A percentile compares a stretch with the other conserved stretches of the same genome.
Evolutionary conservation across 2,113 vertebrate genomes (phyloP).

Genomic region (Thalassoma bifasciatum): DNA sequence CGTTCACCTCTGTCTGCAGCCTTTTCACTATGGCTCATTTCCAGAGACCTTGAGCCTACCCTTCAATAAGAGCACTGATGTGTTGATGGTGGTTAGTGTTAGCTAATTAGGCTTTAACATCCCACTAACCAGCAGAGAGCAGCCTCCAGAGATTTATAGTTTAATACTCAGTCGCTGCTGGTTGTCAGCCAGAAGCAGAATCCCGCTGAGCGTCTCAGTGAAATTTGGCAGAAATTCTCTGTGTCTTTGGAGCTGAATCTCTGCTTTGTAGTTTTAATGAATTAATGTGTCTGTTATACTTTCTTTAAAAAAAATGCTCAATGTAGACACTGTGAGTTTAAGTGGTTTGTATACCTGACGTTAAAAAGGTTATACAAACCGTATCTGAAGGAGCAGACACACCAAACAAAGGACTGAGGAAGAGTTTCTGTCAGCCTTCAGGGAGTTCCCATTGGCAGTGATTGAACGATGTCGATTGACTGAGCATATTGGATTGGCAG

Average conservation of each 20-base stretch:
- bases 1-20: slow-evolving; percentile 30
- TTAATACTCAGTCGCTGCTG: slow-evolving; percentile 3
- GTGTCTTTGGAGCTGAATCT: not conserved
- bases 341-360: not conserved
- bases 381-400: not conserved
- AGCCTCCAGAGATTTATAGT: not conserved
- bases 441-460: too few species aligned
- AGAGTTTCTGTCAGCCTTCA: too few species aligned
- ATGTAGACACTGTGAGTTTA: not conserved
- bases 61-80: slow-evolving; percentile 19
- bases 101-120: slow-evolving; percentile 37
- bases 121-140: slow-evolving; percentile 5
- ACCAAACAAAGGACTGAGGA: too few species aligned
- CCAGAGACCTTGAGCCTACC: slow-evolving; percentile 38
- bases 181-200: not conserved
- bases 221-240: not conserved
- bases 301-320: not conserved
- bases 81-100: slow-evolving; percentile 20
- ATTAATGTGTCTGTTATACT: not conserved
- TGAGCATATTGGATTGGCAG: not conserved
- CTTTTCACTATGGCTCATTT: slow-evolving; percentile 37
- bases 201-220: not conserved
- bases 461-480: too few species aligned
- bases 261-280: not conserved
- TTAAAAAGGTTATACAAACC: not conserved